phyloP scores from a whole-genome alignment of 2,888 invertebrate genomes.

The Odontomyia ornata region DNA sequence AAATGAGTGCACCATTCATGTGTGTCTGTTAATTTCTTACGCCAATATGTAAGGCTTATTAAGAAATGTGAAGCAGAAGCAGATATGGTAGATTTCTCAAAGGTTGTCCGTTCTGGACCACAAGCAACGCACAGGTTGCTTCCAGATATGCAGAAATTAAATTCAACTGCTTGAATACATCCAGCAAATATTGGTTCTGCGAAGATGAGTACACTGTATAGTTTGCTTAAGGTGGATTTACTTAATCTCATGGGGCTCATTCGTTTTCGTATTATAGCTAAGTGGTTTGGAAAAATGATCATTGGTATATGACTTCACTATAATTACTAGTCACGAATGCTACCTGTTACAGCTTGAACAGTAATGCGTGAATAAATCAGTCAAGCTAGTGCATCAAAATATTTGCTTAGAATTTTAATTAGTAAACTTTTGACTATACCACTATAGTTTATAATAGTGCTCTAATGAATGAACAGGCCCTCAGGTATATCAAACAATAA shows the following conservation, averaged over 20 bases:
- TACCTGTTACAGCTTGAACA: background rate
- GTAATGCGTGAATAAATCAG: background rate
- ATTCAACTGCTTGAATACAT: background rate
- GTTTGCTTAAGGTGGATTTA: conserved; percentile 7
- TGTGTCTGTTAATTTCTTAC: conserved; percentile 49
- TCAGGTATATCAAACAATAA: too few species aligned
- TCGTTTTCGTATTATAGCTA: conserved; percentile 46
- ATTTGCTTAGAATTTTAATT: too few species aligned
- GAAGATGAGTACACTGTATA: background rate
- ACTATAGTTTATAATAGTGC: too few species aligned
- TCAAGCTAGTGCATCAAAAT: too few species aligned
- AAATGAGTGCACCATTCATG: conserved; percentile 47
- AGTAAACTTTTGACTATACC: too few species aligned
- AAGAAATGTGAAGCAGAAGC: conserved; percentile 14
- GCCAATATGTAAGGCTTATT: conserved; percentile 42
- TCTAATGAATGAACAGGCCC: too few species aligned
- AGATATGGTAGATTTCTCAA: background rate
- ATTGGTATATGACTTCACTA: conserved; percentile 46
- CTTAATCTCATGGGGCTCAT: conserved; percentile 18
- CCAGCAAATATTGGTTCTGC: conserved; percentile 4
- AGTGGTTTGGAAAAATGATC: conserved; percentile 33
- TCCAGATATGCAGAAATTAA: too few species aligned
- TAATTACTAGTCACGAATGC: conserved; percentile 36
- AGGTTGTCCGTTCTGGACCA: conserved; percentile 11
- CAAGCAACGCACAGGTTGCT: too few species aligned